A percentile compares a stretch with the other conserved stretches of the same genome.
Conservation (phyloP, 2,113 vertebrate genomes). For the Oryzias woworae region DNA sequence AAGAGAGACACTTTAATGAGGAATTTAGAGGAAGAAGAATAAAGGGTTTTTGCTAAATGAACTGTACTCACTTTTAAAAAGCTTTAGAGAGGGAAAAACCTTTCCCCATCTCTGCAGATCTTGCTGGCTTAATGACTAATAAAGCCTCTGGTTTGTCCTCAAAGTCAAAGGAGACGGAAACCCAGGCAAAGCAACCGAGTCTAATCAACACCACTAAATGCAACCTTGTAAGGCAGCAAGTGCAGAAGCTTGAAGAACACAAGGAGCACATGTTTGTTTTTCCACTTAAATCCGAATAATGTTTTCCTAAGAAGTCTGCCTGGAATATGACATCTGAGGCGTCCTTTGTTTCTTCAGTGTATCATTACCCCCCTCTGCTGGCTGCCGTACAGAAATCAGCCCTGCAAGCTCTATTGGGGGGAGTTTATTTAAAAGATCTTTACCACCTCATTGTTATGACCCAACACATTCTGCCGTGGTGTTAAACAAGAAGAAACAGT, state of each 20-base stretch:
- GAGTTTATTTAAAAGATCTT: constrained; percentile 59
- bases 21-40: constrained; percentile 22
- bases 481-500: constrained; percentile 67
- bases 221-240: constrained; percentile 53
- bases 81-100: constrained; percentile 34
- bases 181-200: constrained; percentile 47
- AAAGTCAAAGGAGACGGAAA: constrained; percentile 51
- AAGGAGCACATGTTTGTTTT: constrained; percentile 44
- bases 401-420: constrained; percentile 14
- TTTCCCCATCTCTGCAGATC: constrained; percentile 39
- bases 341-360: constrained; percentile 39
- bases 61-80: constrained; percentile 41
- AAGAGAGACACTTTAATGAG: background rate
- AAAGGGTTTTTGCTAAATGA: constrained; percentile 45
- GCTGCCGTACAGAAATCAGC: constrained; percentile 5
- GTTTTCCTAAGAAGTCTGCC: constrained; percentile 12
- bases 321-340: constrained; percentile 2
- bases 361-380: constrained; percentile 73
- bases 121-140: constrained; percentile 62
- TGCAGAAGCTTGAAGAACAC: constrained; percentile 44
- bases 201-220: constrained; percentile 55
- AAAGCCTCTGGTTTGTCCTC: constrained; percentile 52
- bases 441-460: constrained; percentile 67
- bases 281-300: constrained; percentile 30
- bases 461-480: constrained; percentile 59